These are phyloP conservation scores for Trichogramma dendrolimi DNA, from an alignment of 2,888 invertebrate species.

Conservation along the genomic window DNA sequence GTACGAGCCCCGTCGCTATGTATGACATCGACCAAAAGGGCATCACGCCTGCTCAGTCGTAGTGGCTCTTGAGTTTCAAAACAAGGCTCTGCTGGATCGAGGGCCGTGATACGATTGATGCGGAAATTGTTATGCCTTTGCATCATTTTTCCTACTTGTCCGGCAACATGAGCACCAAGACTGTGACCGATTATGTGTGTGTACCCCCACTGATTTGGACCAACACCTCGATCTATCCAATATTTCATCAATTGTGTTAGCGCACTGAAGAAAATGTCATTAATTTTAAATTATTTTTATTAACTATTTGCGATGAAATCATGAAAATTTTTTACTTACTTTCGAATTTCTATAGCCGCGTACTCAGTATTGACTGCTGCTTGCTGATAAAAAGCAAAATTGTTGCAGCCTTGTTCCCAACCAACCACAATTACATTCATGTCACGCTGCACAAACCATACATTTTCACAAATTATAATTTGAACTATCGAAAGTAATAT, in stretches of 20 bases:
- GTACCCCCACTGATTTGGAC: slow-evolving; percentile 35
- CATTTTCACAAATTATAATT: not conserved
- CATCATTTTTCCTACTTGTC: slow-evolving; percentile 56
- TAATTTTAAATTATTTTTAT: not conserved
- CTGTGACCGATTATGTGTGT: slow-evolving; percentile 62
- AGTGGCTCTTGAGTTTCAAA: slow-evolving; percentile 51
- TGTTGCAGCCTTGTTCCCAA: not conserved
- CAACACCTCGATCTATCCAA: slow-evolving; percentile 21
- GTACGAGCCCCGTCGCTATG: too few species aligned
- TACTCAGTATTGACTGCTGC: slow-evolving; percentile 60
- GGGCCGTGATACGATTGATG: slow-evolving; percentile 52
- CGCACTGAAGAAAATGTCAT: not conserved
- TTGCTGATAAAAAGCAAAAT: slow-evolving; percentile 59
- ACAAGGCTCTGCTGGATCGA: slow-evolving; percentile 65
- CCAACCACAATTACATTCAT: slow-evolving; percentile 60
- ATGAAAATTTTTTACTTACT: slow-evolving; percentile 43
- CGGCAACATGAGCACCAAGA: slow-evolving; percentile 61
- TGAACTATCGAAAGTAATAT: not conserved
- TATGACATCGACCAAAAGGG: too few species aligned
- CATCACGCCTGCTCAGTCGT: too few species aligned
- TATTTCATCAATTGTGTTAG: too few species aligned
- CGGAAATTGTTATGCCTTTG: slow-evolving; percentile 43
- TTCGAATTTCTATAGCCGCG: slow-evolving; percentile 57
- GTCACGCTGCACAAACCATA: slow-evolving; percentile 52
- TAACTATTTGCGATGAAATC: not conserved